Evolutionary conservation across 2,888 invertebrate genomes (phyloP).

Genomic region (Cryptus viduatorius): DNA sequence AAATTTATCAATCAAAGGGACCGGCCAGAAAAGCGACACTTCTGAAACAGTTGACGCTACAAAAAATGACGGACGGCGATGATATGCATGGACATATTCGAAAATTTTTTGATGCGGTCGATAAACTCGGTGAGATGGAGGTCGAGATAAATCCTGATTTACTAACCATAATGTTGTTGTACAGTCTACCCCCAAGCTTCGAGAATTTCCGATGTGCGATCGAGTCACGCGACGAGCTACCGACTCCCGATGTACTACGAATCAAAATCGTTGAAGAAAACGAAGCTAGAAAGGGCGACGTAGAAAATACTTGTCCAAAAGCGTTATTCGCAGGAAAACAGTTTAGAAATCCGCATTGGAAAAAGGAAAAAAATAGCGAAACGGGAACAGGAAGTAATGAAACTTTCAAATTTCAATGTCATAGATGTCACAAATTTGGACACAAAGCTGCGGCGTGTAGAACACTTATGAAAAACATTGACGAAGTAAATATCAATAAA

Average conservation of each 20-base stretch:
- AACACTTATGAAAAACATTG: too few relatives aligned
- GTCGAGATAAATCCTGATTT: slow-evolving; percentile 77
- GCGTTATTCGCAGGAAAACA: slow-evolving; percentile 58
- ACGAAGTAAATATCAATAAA: too few relatives aligned
- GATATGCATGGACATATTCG: slow-evolving; percentile 78
- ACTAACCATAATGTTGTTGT: slow-evolving; percentile 75
- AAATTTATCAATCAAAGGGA: slow-evolving; percentile 79
- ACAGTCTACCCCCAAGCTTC: slow-evolving; percentile 30
- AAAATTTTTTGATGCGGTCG: slow-evolving; percentile 79
- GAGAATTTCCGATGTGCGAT: slow-evolving; percentile 66
- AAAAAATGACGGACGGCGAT: slow-evolving; percentile 76
- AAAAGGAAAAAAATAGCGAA: too few relatives aligned
- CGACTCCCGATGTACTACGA: slow-evolving; percentile 61
- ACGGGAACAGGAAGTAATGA: too few relatives aligned
- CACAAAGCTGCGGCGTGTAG: too few relatives aligned
- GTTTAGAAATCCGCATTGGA: too few relatives aligned
- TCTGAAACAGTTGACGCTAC: slow-evolving; percentile 79
- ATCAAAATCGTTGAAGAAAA: slow-evolving; percentile 67
- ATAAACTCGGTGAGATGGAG: slow-evolving; percentile 77
- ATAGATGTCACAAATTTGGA: too few relatives aligned
- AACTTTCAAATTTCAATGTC: too few relatives aligned
- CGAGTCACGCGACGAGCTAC: slow-evolving; percentile 67
- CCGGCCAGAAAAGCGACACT: slow-evolving; percentile 82
- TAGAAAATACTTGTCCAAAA: neutral
- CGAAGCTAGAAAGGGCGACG: too few relatives aligned